Base-by-base conservation (phyloP, 2,888 invertebrate genomes). In the Lasioglossum calceatum region DNA sequence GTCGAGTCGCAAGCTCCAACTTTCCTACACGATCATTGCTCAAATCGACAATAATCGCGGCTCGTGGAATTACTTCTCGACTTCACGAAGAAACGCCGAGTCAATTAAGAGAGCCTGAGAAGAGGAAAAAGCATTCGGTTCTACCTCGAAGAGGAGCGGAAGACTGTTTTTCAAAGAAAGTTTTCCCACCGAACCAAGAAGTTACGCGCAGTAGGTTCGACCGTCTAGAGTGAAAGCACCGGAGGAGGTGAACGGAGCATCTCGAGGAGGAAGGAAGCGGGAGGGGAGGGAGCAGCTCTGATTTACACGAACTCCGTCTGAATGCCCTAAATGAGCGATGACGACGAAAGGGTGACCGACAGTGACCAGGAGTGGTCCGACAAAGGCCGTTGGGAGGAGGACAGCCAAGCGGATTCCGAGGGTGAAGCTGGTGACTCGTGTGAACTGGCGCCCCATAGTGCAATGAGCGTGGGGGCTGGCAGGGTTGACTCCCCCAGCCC, bases 241-340 rank as follows among this genome's bases (percentile, higher is more conserved):
- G 54, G 54, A n/a, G 23, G 2, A 23, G 8, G 23, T 23, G 8
- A 23, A 23, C 54, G 54, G 23, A 61, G 61, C 61, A 2, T 61
- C 61, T n/a, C 58, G n/a, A n/a, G n/a, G n/a, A 58, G 58, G n/a
- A n/a, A 12, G 10, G 12, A 14, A 61, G 12, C 16, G 16, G 27
- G 64, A 64, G 36, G 16, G 27, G 64, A 64, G 36, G 8, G 16
- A 61, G 61, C 14, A 61, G 7, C 67, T 84, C 87, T 23, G 84
- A 75, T 84, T 84, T 4, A 19, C 47, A 32, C 32, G 87, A 70
- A 75, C 73, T 79, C 88, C 82, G 92, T 86, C 61, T 85, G 84
- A 90, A 93, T 93, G 92, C 88, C 91, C 93, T 94, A 94, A 94
- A 95, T 95, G 95, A 94, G 94, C 94, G 94, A 95, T 94, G 94